Evolutionary conservation across 1,140 invertebrate species (phyloP).

Genomic region (Hyphantria cunea): DNA sequence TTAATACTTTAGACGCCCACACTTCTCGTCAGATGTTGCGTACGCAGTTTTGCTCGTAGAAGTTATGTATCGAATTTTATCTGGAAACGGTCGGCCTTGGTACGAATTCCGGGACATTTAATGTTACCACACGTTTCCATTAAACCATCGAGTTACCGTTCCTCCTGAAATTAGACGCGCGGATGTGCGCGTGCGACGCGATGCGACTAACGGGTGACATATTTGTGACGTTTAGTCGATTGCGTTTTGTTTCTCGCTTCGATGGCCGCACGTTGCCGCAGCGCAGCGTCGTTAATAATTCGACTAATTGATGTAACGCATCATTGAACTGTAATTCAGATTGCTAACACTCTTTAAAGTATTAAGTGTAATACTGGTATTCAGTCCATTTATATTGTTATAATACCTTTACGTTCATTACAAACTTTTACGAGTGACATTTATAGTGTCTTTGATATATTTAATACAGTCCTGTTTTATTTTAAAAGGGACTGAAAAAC

Average conservation of each 20-base stretch:
- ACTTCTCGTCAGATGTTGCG: slow-evolving; percentile 8
- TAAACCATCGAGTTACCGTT: slow-evolving; percentile 41
- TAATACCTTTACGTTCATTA: too few species aligned
- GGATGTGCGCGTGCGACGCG: slow-evolving; percentile 32
- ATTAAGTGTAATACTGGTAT: neutral
- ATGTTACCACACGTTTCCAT: slow-evolving; percentile 51
- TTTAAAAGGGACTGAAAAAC: too few species aligned
- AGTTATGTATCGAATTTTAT: slow-evolving; percentile 22
- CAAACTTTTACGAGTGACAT: too few species aligned
- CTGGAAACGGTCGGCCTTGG: slow-evolving; percentile 53
- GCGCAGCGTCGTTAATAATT: slow-evolving; percentile 23
- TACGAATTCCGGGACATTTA: slow-evolving; percentile 58
- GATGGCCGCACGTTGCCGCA: neutral
- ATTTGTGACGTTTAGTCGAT: slow-evolving; percentile 26
- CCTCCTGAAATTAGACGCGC: slow-evolving; percentile 43
- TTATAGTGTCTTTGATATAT: too few species aligned
- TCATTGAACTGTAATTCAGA: slow-evolving; percentile 29
- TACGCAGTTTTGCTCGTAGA: neutral
- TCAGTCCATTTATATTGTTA: too few species aligned
- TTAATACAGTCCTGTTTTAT: too few species aligned
- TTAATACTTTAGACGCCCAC: slow-evolving; percentile 14
- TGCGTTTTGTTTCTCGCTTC: slow-evolving; percentile 21
- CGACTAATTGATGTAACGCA: slow-evolving; percentile 25
- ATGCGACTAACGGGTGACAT: slow-evolving; percentile 36
- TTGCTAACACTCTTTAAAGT: slow-evolving; percentile 18